Evolutionary conservation across 2,888 invertebrate genomes (phyloP).

Genomic region (Thecocarcelia acutangulata): DNA sequence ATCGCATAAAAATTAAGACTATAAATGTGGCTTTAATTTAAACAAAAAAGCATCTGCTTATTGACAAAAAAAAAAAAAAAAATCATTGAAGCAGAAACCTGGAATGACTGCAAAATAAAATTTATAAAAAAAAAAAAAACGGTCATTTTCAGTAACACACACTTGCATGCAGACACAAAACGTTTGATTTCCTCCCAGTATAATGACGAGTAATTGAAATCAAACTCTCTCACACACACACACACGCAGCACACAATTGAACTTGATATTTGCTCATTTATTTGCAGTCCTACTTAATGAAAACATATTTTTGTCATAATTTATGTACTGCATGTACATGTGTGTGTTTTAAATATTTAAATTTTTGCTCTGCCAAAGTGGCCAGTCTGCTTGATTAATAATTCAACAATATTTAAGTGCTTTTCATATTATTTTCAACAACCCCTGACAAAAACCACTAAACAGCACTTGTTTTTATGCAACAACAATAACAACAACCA

Average conservation of each 20-base stretch:
- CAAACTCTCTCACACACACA: not conserved
- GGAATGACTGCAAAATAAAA: not conserved
- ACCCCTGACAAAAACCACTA: constrained; percentile 65
- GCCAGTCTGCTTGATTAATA: constrained; percentile 70
- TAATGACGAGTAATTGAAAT: no score
- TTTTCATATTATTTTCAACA: constrained; percentile 69
- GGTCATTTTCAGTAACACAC: constrained; percentile 51
- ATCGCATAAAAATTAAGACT: constrained; percentile 25
- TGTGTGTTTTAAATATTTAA: constrained; percentile 14
- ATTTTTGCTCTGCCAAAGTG: constrained; percentile 49
- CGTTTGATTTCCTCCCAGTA: no score
- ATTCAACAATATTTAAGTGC: constrained; percentile 71
- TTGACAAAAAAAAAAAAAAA: no score
- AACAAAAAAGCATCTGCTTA: constrained; percentile 35
- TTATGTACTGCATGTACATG: not conserved
- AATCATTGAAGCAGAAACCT: constrained; percentile 9
- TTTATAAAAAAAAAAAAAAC: constrained; percentile 30
- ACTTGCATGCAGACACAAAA: no score
- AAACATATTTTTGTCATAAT: not conserved
- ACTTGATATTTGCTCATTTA: not conserved
- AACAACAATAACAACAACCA: constrained; percentile 27
- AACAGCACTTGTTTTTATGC: constrained; percentile 59
- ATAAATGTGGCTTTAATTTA: constrained; percentile 49
- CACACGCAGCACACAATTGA: not conserved
- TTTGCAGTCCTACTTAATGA: not conserved